Evolutionary conservation across 2,113 vertebrate genomes (phyloP).

Genomic region (Polyodon spathula): DNA sequence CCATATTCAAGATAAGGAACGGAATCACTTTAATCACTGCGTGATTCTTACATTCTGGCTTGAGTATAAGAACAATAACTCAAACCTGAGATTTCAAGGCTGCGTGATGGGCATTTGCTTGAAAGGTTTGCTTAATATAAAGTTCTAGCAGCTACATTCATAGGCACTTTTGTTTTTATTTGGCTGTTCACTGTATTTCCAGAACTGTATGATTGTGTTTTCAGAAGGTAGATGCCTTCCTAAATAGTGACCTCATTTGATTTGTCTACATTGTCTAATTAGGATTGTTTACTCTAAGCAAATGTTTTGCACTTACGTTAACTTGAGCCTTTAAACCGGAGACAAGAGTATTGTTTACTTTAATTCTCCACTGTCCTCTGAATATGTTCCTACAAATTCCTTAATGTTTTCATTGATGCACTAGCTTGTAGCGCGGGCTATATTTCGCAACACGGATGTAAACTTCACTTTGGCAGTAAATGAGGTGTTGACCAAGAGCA

Average conservation of each 20-base stretch:
- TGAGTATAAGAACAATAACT: too few species aligned
- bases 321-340: neutral
- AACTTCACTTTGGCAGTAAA: too few species aligned
- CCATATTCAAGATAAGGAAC: too few species aligned
- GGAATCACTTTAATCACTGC: too few species aligned
- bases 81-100: too few species aligned
- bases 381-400: neutral
- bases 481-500: too few species aligned
- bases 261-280: neutral
- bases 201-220: neutral
- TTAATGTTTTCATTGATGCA: neutral
- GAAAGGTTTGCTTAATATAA: too few species aligned
- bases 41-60: too few species aligned
- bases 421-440: neutral
- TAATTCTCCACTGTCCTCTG: neutral
- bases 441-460: too few species aligned
- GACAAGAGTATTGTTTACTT: too few species aligned
- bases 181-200: neutral
- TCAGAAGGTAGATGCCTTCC: neutral
- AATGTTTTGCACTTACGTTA: slow-evolving; percentile 2
- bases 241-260: neutral
- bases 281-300: slow-evolving; percentile 6
- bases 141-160: too few species aligned
- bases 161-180: neutral
- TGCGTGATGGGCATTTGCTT: too few species aligned